Evolutionary conservation across 2,113 vertebrate genomes (phyloP), one percentile per base, ranked within the genome.

Genomic region (Falco punctatus): DNA sequence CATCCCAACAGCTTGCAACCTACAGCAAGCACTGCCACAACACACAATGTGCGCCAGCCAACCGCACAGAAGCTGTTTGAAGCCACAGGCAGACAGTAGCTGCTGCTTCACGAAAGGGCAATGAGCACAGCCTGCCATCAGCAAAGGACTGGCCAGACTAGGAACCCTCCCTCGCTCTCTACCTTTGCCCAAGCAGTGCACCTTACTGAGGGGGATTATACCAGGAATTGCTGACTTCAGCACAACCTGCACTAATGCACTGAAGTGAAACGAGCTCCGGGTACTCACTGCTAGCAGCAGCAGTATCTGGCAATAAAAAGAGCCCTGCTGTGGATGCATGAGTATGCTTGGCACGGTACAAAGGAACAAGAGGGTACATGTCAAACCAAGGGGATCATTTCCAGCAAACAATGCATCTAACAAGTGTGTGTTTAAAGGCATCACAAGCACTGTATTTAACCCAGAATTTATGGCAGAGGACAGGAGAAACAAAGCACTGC

Each of bases 261-360:
- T 33, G 5, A 66, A 21, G 5, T 5, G 24, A 15, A 35, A 49
- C 3, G n/a, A 0, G 2, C 28, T 71, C 22, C 42, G 1, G 0
- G 14, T 15, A 74, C 18, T 51, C 48, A 13, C 32, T 30, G 32
- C 12, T 32, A 24, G 48, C 4, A 81, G 61, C 1, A 0, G 8
- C 20, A 82, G 32, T 13, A 83, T 8, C 11, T 35, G 55, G 55
- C 77, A 93, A 40, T 2, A 27, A 30, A 40, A n/a, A 51, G 5
- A 74, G 46, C 15, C 15, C 13, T 0, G 2, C 0, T 15, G 49
- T 33, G 30, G n/a, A 65, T 11, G 23, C 32, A 72, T 15, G 22
- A 20, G 30, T 40, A 57, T 11, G 19, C 17, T 8, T 51, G 46
- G 27, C 35, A 64, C 8, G 18, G 18, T 30, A 44, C 6, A 49